Conservation (phyloP, 2,113 vertebrate species). For the Platanista minor region DNA sequence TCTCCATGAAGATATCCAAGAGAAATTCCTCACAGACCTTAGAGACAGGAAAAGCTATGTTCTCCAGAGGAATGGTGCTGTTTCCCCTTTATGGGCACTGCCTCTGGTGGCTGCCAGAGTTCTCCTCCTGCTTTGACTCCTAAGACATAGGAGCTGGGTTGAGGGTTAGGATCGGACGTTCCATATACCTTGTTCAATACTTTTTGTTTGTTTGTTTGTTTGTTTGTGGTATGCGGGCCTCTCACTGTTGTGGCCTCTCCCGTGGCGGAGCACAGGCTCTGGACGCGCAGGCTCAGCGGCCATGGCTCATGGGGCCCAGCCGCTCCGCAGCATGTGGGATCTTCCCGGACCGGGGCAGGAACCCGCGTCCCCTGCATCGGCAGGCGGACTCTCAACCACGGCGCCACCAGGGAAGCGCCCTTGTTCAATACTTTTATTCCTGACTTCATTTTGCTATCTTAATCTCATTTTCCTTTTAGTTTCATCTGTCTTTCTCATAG, state of each 20-base stretch:
- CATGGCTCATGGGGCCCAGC: too few species aligned
- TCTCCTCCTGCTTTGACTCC: background rate
- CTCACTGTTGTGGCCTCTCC: too few species aligned
- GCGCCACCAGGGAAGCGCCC: too few species aligned
- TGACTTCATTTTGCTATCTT: background rate
- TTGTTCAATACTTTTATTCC: background rate
- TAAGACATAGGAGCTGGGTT: background rate
- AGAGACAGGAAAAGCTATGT: background rate
- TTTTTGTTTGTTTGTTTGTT: too few species aligned
- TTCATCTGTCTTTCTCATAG: background rate
- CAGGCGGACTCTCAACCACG: too few species aligned
- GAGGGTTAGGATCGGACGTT: background rate
- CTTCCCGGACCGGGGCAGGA: too few species aligned
- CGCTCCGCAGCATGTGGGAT: too few species aligned
- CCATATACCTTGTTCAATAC: background rate
- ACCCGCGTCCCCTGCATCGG: too few species aligned
- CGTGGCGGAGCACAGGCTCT: too few species aligned
- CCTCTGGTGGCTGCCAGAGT: background rate
- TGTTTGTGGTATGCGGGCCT: too few species aligned
- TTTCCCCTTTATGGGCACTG: background rate
- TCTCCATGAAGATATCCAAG: slow-evolving; percentile 10
- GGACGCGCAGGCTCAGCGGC: too few species aligned
- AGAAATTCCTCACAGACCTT: slow-evolving; percentile 31
- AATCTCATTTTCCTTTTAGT: background rate
- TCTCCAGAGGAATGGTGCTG: background rate